Base-by-base conservation (phyloP, 2,113 vertebrate genomes). In the Amblyopsis rosae region DNA sequence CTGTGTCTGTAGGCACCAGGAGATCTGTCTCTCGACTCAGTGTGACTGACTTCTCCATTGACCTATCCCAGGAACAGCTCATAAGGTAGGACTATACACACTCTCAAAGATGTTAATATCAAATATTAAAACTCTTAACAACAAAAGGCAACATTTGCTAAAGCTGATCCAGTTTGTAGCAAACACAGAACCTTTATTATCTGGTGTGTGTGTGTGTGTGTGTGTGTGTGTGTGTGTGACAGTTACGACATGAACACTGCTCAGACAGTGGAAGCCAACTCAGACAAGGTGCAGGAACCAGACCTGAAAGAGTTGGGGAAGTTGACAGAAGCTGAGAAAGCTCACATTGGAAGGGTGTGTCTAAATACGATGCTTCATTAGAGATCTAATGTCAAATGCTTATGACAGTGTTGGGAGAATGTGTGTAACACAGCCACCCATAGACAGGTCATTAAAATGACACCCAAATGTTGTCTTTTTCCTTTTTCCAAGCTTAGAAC, bases 41-140 rank as follows among this genome's bases (percentile, higher is more conserved):
- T 70, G 77, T 93, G 83, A 88, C 92, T 0, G 93, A 93, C 50
- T 93, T 91, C 76, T 93, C 92, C 60, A 92, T 91, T 79, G 92
- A 93, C 68, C 88, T 93, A 17, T 93, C 93, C 12, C 92, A 93
- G 68, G 93, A 93, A 82, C 93, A 93, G 84, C 91, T 93, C 48
- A 91, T 93, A 69, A 88, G 93, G 93, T 93, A 77, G 0, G 75
- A 33, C 35, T 8, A 41, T 1, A 41, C 35, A 41, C 35, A 41
- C 35, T 41, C 4, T 41, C 7, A 41, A 41, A 6, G 35, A 41
- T 8, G 4, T 5, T 41, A 41, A 41, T 6, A 41, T 41, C 26
- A 41, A 8, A 6, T 8, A 41, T 41, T 41, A 41, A 41, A 6
- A 41, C 26, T 26, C 26, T 26, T 26, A 26, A 26, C 26, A 2